phyloP scores from a whole-genome alignment of 2,113 vertebrate genomes.

The Centrocercus urophasianus region DNA sequence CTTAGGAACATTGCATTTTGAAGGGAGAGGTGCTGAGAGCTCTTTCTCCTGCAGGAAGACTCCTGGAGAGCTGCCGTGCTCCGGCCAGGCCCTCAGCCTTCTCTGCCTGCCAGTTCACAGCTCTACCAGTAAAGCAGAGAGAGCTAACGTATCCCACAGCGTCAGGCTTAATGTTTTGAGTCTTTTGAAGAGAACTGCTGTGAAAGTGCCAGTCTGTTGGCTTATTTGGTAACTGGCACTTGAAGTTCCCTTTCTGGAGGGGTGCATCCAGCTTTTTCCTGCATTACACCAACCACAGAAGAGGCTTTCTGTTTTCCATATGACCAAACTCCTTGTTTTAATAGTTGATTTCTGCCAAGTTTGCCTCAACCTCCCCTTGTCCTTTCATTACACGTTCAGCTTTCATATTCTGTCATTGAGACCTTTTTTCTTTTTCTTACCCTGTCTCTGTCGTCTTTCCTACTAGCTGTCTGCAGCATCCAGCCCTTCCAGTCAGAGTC shows the following conservation, averaged over 20 bases:
- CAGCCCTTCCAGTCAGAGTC: constrained; percentile 99
- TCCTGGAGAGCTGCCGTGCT: background rate
- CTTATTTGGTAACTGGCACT: background rate
- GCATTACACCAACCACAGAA: constrained; percentile 61
- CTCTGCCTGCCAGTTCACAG: background rate
- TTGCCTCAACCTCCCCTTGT: constrained; percentile 66
- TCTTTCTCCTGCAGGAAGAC: background rate
- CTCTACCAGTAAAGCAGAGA: background rate
- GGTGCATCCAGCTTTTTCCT: constrained; percentile 53
- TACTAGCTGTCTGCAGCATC: constrained; percentile 98
- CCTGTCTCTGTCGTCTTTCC: constrained; percentile 86
- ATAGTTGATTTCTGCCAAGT: constrained; percentile 62
- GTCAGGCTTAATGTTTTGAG: background rate
- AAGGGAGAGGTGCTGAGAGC: background rate
- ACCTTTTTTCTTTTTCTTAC: constrained; percentile 86
- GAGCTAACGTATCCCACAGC: background rate
- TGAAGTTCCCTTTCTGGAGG: background rate
- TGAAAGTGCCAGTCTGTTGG: background rate
- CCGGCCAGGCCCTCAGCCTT: background rate
- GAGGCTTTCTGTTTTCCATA: constrained; percentile 63
- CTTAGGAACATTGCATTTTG: background rate
- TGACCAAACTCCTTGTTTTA: constrained; percentile 61
- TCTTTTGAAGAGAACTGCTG: background rate
- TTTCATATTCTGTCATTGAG: constrained; percentile 88
- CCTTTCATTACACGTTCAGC: constrained; percentile 79